These are phyloP conservation scores for Thecocarcelia acutangulata DNA, from an alignment of 2,888 invertebrate species.

Conservation along the genomic window DNA sequence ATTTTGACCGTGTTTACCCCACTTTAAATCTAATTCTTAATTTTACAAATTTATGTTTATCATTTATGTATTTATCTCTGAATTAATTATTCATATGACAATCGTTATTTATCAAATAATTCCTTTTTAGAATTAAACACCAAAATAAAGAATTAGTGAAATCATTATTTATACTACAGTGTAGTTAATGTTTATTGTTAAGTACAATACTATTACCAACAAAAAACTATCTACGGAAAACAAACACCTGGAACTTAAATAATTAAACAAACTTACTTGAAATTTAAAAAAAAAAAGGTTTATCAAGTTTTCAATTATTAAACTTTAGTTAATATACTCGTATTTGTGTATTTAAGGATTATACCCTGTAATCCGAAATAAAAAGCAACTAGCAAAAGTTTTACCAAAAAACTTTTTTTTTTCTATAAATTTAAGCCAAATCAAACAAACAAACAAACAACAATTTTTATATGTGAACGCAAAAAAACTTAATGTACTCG, in stretches of 20 bases:
- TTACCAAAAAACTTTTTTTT: conserved; percentile 6
- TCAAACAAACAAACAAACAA: not conserved
- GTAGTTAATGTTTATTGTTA: conserved; percentile 60
- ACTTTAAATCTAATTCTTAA: too few relatives aligned
- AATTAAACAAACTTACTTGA: conserved; percentile 14
- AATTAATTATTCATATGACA: conserved; percentile 73
- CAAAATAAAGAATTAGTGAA: conserved; percentile 20
- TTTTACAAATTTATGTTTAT: too few relatives aligned
- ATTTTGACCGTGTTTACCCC: too few relatives aligned
- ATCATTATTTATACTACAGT: conserved; percentile 8
- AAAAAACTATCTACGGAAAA: conserved; percentile 8
- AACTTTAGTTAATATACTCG: conserved; percentile 63
- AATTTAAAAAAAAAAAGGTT: conserved; percentile 18
- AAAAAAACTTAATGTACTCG: too few relatives aligned
- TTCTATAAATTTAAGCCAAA: conserved; percentile 15
- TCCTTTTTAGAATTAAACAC: conserved; percentile 66
- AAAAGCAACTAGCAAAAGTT: not conserved
- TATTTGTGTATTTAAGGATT: conserved; percentile 35
- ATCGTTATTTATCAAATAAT: conserved; percentile 73
- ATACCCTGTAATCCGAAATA: not conserved
- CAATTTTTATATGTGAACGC: conserved; percentile 51
- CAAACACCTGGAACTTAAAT: not conserved
- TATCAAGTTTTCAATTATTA: conserved; percentile 51
- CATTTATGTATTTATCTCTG: not conserved
- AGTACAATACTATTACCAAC: conserved; percentile 20